Evolutionary conservation across 2,888 invertebrate species (phyloP), one percentile per base, ranked within the genome.

Genomic region (Stenotaenia linearis): DNA sequence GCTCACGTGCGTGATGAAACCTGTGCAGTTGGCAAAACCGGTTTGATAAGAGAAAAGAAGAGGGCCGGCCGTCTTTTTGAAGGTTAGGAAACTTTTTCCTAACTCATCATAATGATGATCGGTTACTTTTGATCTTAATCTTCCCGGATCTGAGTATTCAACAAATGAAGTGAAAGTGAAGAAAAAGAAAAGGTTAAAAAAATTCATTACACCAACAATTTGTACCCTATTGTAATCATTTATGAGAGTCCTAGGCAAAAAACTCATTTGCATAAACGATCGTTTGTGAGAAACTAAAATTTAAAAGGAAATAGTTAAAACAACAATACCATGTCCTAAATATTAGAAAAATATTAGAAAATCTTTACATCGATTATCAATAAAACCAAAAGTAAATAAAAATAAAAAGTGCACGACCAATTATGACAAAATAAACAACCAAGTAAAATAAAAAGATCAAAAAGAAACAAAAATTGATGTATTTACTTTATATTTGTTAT

Each of bases 41-140:
- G 69, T 69, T 69, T 69, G 69, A 28, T 69, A 69, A 69, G 69
- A 69, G 69, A 69, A 69, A 69, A 69, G 69, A 69, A 69, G 69
- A 69, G 69, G 69, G 69, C 12, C 69, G 69, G 28, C 25, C 69
- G 69, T 69, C 69, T 69, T 69, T 69, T 69, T 69, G 69, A 69
- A 69, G 69, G 69, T 69, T 69, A 69, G 25, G 28, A 69, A 28
- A 69, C 23, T 69, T 69, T 69, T 69, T 28, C 69, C 69, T 28
- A 69, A 69, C 69, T 69, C 69, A 69, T 28, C 69, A n/a, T 50
- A 50, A 50, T 69, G 69, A 69, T 69, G 69, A 69, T 69, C 69
- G 69, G 69, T 69, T 28, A 69, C 69, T 28, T 69, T 69, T 69
- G 69, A 69, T 69, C 69, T 25, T 69, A 69, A 69, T 69, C 69